These are phyloP conservation scores for Ooceraea biroi DNA, from an alignment of 1,140 invertebrate genomes.

Conservation along the genomic window DNA sequence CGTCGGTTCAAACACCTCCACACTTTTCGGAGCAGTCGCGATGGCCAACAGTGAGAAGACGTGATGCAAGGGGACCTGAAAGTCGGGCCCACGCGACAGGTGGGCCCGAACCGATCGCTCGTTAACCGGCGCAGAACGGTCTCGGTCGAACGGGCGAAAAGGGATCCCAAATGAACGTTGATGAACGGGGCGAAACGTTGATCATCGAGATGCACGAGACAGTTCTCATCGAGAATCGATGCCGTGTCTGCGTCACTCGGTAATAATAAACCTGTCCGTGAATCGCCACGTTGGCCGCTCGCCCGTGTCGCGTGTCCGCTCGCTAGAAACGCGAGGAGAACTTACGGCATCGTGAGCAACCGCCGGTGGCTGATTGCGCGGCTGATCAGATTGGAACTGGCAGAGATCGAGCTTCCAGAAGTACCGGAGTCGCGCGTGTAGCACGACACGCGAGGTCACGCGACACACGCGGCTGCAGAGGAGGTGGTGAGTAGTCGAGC, in stretches of 20 bases:
- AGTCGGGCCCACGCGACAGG: slow-evolving; percentile 50
- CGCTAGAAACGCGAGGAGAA: background rate
- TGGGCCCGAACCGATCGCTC: slow-evolving; percentile 27
- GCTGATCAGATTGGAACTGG: slow-evolving; percentile 39
- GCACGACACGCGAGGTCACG: slow-evolving; percentile 67
- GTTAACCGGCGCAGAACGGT: slow-evolving; percentile 42
- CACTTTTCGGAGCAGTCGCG: background rate
- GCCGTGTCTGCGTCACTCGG: no score
- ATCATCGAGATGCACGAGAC: no score
- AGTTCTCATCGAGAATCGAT: no score
- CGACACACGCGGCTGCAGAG: slow-evolving; percentile 34
- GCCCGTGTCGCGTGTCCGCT: background rate
- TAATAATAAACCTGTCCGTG: no score
- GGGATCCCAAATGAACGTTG: no score
- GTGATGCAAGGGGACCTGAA: slow-evolving; percentile 25
- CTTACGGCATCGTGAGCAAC: background rate
- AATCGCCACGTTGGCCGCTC: no score
- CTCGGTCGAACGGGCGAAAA: no score
- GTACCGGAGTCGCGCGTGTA: slow-evolving; percentile 25
- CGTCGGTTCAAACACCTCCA: background rate
- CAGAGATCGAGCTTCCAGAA: slow-evolving; percentile 33
- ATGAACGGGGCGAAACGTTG: no score
- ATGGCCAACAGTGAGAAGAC: slow-evolving; percentile 2
- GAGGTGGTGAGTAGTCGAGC: slow-evolving; percentile 63
- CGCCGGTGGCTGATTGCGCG: background rate